Base-by-base conservation (phyloP, 2,113 vertebrate species). In the Polyodon spathula region DNA sequence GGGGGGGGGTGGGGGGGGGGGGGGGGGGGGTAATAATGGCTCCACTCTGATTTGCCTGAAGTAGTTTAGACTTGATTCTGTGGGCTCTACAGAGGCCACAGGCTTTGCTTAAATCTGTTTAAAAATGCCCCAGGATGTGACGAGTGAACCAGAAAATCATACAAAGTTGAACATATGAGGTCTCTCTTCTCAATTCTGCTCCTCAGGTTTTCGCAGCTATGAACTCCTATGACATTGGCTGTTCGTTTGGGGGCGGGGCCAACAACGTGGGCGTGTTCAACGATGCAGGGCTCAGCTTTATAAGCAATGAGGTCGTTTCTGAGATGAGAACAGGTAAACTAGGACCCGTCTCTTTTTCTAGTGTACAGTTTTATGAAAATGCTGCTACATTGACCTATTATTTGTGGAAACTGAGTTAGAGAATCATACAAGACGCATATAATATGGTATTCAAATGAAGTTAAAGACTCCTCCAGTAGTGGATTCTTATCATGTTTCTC, bases 221-320 rank as follows among this genome's bases (percentile, higher is more conserved):
- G 86, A 78, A 79, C 56, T 83, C 78, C 10, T 87, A 89, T 65
- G 88, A 90, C 66, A 78, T 87, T 1, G 85, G 92, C 12, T 94
- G 90, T 63, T 81, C 88, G 0, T 84, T 85, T 2, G 76, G 80
- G 4, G 86, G 90, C 2, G 91, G 90, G 16, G 41, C 42, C 16
- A 58, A 77, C 17, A 56, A 73, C 37, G 66, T 14, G 1, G 65
- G 79, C 37, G 80, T 86, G 4, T 80, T 93, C 2, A 62, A 61
- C 44, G 75, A 87, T 4, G 80, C 73, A 0, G 92, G 92, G 1
- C 67, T 94, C 61, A 61, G 87, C 27, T 79, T 88, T 73, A 67
- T 80, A n/a, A 71, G 83, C 53, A 66, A 73, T 5, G 63, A 64
- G 0, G 14, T 4, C 1, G 7, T 5, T 4, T 72, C 73, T 12